A percentile compares a stretch with the other conserved stretches of the same genome.
These are phyloP conservation scores for Rhinogobio ventralis DNA, from an alignment of 2,797 vertebrate genomes.

Conservation along the genomic window DNA sequence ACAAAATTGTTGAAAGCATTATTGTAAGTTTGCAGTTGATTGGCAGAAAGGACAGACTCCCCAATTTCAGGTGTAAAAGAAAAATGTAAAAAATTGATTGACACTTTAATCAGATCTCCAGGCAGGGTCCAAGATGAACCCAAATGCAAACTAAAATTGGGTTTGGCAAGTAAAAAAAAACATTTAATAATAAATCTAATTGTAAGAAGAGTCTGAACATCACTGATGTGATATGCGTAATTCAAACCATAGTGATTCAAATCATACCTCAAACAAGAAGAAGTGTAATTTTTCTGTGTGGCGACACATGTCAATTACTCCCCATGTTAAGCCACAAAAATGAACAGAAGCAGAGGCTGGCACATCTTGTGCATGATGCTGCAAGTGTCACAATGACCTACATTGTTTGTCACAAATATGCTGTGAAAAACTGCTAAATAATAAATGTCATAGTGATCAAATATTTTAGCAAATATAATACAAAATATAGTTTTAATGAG, in stretches of 20 bases:
- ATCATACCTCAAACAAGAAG: not conserved
- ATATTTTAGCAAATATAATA: not conserved
- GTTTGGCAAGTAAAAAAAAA: not conserved
- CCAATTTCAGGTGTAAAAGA: not conserved
- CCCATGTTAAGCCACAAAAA: not conserved
- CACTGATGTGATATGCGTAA: not conserved
- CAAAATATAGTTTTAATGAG: not conserved
- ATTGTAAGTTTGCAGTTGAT: not conserved
- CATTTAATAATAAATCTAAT: not conserved
- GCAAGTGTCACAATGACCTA: not conserved
- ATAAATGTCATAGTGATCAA: not conserved
- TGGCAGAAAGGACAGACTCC: not conserved
- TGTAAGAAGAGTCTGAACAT: not conserved
- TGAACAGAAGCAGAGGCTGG: not conserved
- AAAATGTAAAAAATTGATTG: not conserved
- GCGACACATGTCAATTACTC: not conserved
- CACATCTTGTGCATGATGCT: not conserved
- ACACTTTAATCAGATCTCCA: not conserved
- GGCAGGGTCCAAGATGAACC: not conserved
- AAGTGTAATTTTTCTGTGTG: not conserved
- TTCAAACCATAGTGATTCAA: not conserved
- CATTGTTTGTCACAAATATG: not conserved
- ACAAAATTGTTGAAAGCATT: slow-evolving; percentile 1
- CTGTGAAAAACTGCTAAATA: not conserved
- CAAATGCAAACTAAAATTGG: not conserved